Evolutionary conservation across 2,797 vertebrate genomes (phyloP), one percentile per base, ranked within the genome.

Genomic region (Clamator glandarius): DNA sequence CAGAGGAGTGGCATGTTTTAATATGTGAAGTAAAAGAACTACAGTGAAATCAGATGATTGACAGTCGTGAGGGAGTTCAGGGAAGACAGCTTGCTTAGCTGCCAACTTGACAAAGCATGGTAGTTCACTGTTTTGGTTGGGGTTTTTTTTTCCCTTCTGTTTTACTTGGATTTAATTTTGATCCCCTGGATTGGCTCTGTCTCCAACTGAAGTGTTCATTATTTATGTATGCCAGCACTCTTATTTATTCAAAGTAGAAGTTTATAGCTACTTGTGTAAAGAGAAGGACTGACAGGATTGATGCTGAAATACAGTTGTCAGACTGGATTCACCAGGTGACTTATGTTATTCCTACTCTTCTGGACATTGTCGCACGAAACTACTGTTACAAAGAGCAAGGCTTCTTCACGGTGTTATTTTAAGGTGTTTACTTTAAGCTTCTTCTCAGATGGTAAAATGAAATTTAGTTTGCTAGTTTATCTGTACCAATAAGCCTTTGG

Each of bases 41-140:
- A 51, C 75, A 78, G 4, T 75, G 58, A 88, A 84, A 90, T 88
- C 25, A 62, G 83, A 42, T 89, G 54, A 91, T 62, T 96, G 91
- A 73, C 78, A 54, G 68, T 33, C 57, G 41, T 70, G 28, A 1
- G 1, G 44, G 55, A 92, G 44, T 36, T 29, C 55, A 82, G 35
- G 35, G 26, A 83, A 86, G 83, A 64, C 28, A 84, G 62, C 42
- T 92, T 87, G 31, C 69, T 83, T 92, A 76, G 36, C 72, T 95
- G 59, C 61, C 84, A 76, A 8, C 41, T 62, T 81, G 33, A 91
- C 36, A 85, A 84, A 66, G 36, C n/a, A 19, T 21, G 6, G 70
- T 87, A 46, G 33, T 87, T 93, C 59, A 35, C 52, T 35, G 50
- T 48, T 48, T 48, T 48, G 16, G 6, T 3, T 28, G 12, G 8